Conservation (phyloP, 2,888 invertebrate species). For the Pammene fasciana region DNA sequence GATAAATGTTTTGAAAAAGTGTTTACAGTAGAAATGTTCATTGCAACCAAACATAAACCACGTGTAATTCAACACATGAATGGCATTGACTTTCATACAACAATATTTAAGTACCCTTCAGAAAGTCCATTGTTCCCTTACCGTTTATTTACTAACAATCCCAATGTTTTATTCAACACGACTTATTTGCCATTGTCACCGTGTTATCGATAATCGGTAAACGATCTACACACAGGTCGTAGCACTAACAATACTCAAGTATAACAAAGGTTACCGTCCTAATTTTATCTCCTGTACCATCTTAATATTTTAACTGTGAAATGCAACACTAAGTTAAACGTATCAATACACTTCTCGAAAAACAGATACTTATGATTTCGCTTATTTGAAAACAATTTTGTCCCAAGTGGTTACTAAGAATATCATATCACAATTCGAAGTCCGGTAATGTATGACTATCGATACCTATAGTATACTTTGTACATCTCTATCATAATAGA, state of each 20-base stretch:
- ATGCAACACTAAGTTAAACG: background rate
- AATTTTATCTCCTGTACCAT: conserved; percentile 15
- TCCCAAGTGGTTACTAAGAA: too few species aligned
- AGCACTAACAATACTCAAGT: conserved; percentile 26
- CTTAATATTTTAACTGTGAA: background rate
- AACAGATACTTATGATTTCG: too few species aligned
- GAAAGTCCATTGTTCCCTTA: conserved; percentile 29
- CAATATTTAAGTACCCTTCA: conserved; percentile 27
- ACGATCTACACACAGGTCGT: conserved; percentile 15
- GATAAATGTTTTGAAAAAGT: background rate
- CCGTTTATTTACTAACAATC: conserved; percentile 25
- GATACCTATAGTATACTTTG: background rate
- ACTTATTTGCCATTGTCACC: conserved; percentile 31
- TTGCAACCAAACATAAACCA: conserved; percentile 2
- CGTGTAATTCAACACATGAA: conserved; percentile 18
- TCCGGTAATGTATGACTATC: background rate
- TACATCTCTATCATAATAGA: conserved; percentile 14
- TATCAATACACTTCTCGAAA: too few species aligned
- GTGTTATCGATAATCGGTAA: conserved; percentile 27
- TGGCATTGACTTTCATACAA: conserved; percentile 22
- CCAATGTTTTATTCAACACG: conserved; percentile 33
- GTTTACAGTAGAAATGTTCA: background rate
- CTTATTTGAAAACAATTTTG: too few species aligned
- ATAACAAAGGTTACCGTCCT: conserved; percentile 30
- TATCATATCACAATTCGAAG: too few species aligned